A percentile compares a stretch with the other conserved stretches of the same genome.
phyloP scores from a whole-genome alignment of 64 coral and sea anemone species.

The Montipora sp. region DNA sequence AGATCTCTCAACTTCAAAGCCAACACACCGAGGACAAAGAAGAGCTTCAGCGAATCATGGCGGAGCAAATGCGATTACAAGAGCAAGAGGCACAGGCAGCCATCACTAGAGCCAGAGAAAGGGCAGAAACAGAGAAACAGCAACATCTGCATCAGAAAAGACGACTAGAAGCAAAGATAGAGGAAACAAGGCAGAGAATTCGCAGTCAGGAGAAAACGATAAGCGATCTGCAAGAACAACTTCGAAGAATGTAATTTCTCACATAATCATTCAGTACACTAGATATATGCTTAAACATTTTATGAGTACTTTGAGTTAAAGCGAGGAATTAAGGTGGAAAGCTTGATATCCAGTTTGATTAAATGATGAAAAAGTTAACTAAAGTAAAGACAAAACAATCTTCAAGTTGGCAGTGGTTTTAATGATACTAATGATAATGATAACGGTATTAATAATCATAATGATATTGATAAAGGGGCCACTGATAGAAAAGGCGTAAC shows the following conservation, averaged over 20 bases:
- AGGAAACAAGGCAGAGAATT: neutral
- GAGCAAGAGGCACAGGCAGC: constrained; percentile 2
- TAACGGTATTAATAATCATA: no score
- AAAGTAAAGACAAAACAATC: neutral
- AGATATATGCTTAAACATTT: no score
- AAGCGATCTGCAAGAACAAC: neutral
- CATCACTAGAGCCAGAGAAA: neutral
- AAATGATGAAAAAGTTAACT: no score
- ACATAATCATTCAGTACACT: no score
- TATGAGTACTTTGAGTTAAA: no score
- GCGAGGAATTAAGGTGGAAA: no score
- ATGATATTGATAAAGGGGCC: no score
- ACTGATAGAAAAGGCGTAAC: no score
- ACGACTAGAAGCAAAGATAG: constrained; percentile 15
- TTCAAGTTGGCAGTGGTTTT: neutral
- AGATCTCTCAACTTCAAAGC: neutral
- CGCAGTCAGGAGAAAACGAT: neutral
- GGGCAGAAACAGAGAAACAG: neutral
- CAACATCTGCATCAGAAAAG: constrained; percentile 14
- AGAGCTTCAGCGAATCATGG: neutral
- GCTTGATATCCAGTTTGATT: no score
- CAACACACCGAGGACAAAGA: neutral
- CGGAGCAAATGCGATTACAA: constrained; percentile 13
- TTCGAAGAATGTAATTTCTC: constrained; percentile 17
- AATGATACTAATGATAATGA: no score